Percentiles rank a stretch among this genome's conserved stretches.
Evolutionary conservation across 2,113 vertebrate genomes (phyloP).

Genomic region (Oophaga pumilio): DNA sequence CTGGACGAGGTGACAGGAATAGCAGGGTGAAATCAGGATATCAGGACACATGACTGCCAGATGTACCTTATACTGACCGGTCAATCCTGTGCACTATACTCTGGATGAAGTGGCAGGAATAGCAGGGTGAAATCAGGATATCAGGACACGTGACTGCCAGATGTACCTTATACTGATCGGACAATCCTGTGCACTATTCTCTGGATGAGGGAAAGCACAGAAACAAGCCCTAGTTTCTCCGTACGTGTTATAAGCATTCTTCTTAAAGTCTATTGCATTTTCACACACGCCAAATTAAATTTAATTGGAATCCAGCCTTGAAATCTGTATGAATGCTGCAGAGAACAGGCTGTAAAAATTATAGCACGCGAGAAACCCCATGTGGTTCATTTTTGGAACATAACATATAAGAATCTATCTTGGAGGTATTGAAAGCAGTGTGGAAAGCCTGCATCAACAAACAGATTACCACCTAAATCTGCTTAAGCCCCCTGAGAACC

Average conservation of each 20-base stretch:
- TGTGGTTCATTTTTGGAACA: constrained; percentile 20
- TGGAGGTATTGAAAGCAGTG: constrained; percentile 1
- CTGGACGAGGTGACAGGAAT: no score
- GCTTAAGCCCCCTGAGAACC: constrained; percentile 34
- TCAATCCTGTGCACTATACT: no score
- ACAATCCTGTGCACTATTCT: background rate
- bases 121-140: background rate
- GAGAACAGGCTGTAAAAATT: background rate
- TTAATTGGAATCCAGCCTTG: constrained; percentile 17
- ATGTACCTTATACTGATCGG: background rate
- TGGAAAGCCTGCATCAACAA: constrained; percentile 33
- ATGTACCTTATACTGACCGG: no score
- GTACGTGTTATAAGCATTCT: background rate
- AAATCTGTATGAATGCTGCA: background rate
- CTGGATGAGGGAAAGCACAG: background rate
- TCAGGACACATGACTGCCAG: no score
- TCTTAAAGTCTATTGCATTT: background rate
- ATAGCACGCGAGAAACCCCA: constrained; percentile 8
- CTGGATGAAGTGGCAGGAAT: no score
- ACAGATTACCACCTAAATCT: constrained; percentile 23
- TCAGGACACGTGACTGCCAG: background rate
- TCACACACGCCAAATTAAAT: background rate
- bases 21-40: no score
- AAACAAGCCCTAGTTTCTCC: background rate
- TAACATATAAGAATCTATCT: constrained; percentile 20